Evolutionary conservation across 2,888 invertebrate genomes (phyloP), one percentile per base, ranked within the genome.

Genomic region (Ethmia dodecea): DNA sequence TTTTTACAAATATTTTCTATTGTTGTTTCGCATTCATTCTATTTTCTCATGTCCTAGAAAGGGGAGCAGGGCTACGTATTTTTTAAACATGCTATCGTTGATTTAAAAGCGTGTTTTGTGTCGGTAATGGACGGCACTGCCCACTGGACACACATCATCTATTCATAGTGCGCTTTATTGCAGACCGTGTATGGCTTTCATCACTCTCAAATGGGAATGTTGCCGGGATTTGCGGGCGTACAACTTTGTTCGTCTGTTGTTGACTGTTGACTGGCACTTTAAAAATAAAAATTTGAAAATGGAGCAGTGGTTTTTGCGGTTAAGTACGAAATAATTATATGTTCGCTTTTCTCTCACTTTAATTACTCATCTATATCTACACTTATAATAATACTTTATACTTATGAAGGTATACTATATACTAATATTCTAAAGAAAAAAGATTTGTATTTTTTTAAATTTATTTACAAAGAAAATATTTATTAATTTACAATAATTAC

Each of bases 131-230:
- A 29, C 8, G 20, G 10, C 13, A 14, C 10, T 16, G 32, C 15
- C 14, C 13, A 14, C 10, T 16, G 32, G 26, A 9, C 26, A 13
- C 26, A 16, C 38, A 38, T 38, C 38, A 31, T 31, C 35, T 38
- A 38, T 38, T 35, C 33, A 42, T 35, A 20, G 31, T 29, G 25
- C 18, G 15, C 30, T 26, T 20, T 30, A 14, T 27, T 18, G 37
- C 16, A 11, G 12, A 12, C 10, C 9, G 22, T 16, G 32, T 26
- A 12, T 15, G 2, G 31, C 32, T 22, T 22, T 22, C 22, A 22
- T 12, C 16, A 15, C 31, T 24, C 31, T 6, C 24, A 31, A 31
- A 31, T 31, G 31, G 13, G 10, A 24, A 24, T 14, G 24, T 22
- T 24, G 24, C 12, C 18, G 9, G 30, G 15, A 20, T 16, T 30